These are phyloP conservation scores for Neostethus bicornis DNA, from an alignment of 2,797 vertebrate species.

Conservation along the genomic window DNA sequence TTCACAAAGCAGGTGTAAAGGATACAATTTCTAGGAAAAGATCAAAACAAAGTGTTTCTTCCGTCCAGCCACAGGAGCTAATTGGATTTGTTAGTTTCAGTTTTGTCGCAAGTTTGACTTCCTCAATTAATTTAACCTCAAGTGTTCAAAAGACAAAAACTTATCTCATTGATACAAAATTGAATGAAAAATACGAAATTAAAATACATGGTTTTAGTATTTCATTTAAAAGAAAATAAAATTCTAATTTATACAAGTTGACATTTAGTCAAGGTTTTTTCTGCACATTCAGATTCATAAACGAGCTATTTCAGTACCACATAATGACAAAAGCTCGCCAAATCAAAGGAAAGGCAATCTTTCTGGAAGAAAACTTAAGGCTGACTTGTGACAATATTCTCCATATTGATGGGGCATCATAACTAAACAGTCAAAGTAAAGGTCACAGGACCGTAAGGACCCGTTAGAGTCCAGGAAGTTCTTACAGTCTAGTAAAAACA, in stretches of 20 bases:
- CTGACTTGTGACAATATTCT: slow-evolving; percentile 45
- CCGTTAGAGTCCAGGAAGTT: slow-evolving; percentile 57
- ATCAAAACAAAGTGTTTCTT: slow-evolving; percentile 25
- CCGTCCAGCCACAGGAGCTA: slow-evolving; percentile 1
- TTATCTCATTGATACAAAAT: slow-evolving; percentile 20
- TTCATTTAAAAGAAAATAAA: slow-evolving; percentile 16
- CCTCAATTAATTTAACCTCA: slow-evolving; percentile 18
- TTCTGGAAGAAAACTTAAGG: slow-evolving; percentile 40
- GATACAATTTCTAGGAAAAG: slow-evolving; percentile 8
- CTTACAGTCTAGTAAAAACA: slow-evolving; percentile 58
- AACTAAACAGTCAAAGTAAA: slow-evolving; percentile 59
- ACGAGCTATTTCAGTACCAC: slow-evolving; percentile 14
- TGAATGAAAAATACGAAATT: slow-evolving; percentile 27
- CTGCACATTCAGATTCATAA: slow-evolving; percentile 11
- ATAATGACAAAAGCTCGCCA: slow-evolving; percentile 29
- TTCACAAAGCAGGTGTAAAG: slow-evolving; percentile 29
- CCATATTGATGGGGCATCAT: slow-evolving; percentile 61
- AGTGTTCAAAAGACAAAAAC: neutral
- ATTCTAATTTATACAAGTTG: slow-evolving; percentile 4
- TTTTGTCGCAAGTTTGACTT: slow-evolving; percentile 27
- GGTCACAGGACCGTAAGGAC: slow-evolving; percentile 59
- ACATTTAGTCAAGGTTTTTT: slow-evolving; percentile 12
- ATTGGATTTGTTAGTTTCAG: slow-evolving; percentile 23
- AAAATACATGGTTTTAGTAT: neutral
- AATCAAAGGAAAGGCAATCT: slow-evolving; percentile 25